Evolutionary conservation across 2,797 vertebrate species (phyloP).

Genomic region (Synanceia verrucosa): DNA sequence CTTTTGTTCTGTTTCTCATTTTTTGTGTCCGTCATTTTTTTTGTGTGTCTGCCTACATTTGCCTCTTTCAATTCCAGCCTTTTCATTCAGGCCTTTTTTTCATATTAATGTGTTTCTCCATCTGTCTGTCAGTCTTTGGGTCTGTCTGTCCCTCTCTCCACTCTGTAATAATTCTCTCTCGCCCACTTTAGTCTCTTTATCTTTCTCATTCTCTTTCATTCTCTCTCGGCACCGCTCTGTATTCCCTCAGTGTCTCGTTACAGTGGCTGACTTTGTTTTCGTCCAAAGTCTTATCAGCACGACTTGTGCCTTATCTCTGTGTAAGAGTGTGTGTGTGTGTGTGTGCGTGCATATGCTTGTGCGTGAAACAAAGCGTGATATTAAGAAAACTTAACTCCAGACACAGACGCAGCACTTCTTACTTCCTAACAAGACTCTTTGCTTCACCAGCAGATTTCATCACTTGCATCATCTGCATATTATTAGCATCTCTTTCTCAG

Average conservation of each 20-base stretch:
- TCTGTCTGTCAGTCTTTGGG: background rate
- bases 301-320: conserved; percentile 53
- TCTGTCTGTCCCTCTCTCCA: conserved; percentile 11
- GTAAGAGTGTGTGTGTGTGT: conserved; percentile 13
- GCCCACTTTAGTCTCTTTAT: conserved; percentile 54
- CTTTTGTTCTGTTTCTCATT: background rate
- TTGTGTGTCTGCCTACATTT: background rate
- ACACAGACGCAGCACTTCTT: conserved; percentile 45
- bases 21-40: background rate
- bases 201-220: conserved; percentile 52
- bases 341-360: conserved; percentile 11
- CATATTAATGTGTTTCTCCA: conserved; percentile 6
- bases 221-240: conserved; percentile 46
- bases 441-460: conserved; percentile 57
- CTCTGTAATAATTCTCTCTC: conserved; percentile 18
- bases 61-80: background rate
- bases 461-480: conserved; percentile 67
- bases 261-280: conserved; percentile 73
- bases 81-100: conserved; percentile 20
- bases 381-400: conserved; percentile 62
- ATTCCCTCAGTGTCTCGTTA: conserved; percentile 71
- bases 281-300: conserved; percentile 62
- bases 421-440: conserved; percentile 30
- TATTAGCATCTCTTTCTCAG: conserved; percentile 56
- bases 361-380: conserved; percentile 55